These are phyloP conservation scores for Netelia inedita DNA, from an alignment of 2,888 invertebrate genomes.

Conservation along the genomic window DNA sequence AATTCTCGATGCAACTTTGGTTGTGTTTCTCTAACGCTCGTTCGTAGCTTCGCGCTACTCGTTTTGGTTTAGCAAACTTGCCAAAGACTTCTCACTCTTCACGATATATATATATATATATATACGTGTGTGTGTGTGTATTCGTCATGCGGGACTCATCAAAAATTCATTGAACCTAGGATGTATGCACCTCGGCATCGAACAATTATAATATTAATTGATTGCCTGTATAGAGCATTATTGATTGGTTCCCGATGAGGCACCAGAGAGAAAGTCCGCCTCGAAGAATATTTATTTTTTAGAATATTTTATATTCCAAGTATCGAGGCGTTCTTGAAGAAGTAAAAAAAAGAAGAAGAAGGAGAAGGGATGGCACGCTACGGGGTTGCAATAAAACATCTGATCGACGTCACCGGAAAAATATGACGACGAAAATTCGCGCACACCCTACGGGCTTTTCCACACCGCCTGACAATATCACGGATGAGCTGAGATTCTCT, in stretches of 20 bases:
- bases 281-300: background rate
- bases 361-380: background rate
- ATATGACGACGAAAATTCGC: slow-evolving; percentile 18
- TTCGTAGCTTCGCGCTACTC: background rate
- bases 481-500: slow-evolving; percentile 52
- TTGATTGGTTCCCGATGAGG: background rate
- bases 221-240: background rate
- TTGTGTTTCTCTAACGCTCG: slow-evolving; percentile 17
- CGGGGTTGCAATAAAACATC: slow-evolving; percentile 62
- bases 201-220: slow-evolving; percentile 1
- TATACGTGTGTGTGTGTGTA: background rate
- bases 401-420: slow-evolving; percentile 68
- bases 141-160: slow-evolving; percentile 15
- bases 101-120: background rate
- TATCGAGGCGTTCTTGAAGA: too few species aligned
- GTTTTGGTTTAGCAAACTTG: slow-evolving; percentile 3
- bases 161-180: slow-evolving; percentile 36
- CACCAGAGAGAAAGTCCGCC: background rate
- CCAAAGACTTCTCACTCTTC: background rate
- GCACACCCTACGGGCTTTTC: slow-evolving; percentile 13
- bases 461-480: slow-evolving; percentile 39
- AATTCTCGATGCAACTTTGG: slow-evolving; percentile 38
- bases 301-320: background rate
- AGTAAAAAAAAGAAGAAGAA: background rate
- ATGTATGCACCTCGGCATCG: background rate